Conservation (phyloP, 2,113 vertebrate genomes). For the Narcine bancroftii region DNA sequence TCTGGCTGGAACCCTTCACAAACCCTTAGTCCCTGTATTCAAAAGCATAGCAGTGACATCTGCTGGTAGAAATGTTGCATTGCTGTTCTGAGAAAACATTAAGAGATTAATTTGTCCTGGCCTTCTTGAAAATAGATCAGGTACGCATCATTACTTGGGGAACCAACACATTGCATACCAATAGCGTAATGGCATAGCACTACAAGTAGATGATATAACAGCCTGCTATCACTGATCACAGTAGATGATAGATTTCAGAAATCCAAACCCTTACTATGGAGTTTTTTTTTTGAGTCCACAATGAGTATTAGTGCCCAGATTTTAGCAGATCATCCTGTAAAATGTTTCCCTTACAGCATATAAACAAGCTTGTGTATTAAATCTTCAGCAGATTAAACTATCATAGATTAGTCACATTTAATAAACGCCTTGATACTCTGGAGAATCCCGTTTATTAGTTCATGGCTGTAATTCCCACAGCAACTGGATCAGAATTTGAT, state of each 20-base stretch:
- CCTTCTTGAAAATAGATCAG: too few relatives aligned
- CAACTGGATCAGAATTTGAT: neutral
- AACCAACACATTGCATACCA: neutral
- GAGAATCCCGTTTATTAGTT: neutral
- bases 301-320: neutral
- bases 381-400: neutral
- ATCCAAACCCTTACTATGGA: neutral
- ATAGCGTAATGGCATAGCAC: neutral
- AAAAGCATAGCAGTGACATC: neutral
- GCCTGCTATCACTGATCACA: neutral
- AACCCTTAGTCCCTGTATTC: neutral
- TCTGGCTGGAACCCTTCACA: too few relatives aligned
- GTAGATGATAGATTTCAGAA: neutral
- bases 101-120: too few relatives aligned
- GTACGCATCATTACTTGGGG: too few relatives aligned
- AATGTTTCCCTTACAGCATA: neutral
- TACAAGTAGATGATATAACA: neutral
- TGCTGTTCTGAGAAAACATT: neutral
- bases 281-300: neutral
- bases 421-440: neutral
- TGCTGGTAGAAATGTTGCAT: neutral
- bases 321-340: neutral
- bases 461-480: neutral
- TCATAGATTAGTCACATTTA: too few relatives aligned
- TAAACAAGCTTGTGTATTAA: neutral